Percentiles rank a stretch among this genome's conserved stretches.
Conservation (phyloP, 2,888 invertebrate species). For the Ctenicera cuprea region DNA sequence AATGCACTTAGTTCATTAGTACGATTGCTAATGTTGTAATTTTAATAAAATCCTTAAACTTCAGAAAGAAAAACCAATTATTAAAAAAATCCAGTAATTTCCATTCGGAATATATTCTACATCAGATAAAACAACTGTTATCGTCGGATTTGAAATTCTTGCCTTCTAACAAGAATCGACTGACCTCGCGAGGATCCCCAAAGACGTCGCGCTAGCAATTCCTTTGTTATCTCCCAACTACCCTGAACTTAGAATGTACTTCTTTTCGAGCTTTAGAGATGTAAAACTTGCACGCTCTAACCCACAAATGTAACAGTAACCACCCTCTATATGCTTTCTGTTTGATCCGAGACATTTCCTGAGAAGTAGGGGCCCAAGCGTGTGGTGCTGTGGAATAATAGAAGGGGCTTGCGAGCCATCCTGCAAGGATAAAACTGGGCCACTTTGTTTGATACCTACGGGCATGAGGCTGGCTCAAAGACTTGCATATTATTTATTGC, state of each 20-base stretch:
- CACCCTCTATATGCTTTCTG: constrained; percentile 73
- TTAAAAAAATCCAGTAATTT: no score
- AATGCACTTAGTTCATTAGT: no score
- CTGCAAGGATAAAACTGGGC: constrained; percentile 57
- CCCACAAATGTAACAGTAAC: constrained; percentile 68
- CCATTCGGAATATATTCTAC: no score
- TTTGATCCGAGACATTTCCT: constrained; percentile 73
- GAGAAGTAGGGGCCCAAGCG: constrained; percentile 65
- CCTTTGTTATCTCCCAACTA: constrained; percentile 71
- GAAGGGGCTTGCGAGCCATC: constrained; percentile 29
- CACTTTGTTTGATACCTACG: constrained; percentile 69
- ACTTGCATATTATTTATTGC: constrained; percentile 74
- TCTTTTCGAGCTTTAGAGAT: neutral
- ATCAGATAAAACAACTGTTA: neutral
- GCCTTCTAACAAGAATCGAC: constrained; percentile 58
- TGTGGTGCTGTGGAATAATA: constrained; percentile 51
- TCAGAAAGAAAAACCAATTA: no score
- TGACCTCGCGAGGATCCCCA: constrained; percentile 60
- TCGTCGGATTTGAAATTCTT: constrained; percentile 19
- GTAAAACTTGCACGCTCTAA: constrained; percentile 62
- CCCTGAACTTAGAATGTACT: constrained; percentile 64
- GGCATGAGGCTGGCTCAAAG: constrained; percentile 71
- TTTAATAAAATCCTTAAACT: no score
- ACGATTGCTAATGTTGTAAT: no score
- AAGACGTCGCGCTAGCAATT: constrained; percentile 67